Conservation (phyloP, 1,140 invertebrate species). For the Batillaria attramentaria region DNA sequence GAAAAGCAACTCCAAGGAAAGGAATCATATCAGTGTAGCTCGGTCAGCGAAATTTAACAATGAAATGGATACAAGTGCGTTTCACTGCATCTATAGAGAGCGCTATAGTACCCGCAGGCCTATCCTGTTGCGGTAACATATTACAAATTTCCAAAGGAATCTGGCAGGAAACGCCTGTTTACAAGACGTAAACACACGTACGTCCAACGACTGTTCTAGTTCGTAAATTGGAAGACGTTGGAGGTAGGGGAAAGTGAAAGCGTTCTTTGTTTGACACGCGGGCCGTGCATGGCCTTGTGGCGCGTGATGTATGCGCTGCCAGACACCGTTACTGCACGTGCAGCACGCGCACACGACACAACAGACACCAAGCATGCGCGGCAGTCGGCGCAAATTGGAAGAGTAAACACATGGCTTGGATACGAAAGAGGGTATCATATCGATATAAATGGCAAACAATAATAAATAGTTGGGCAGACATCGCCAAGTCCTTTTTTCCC, state of each 20-base stretch:
- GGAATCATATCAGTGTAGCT: no score
- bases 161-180: constrained; percentile 1
- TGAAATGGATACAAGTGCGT: no score
- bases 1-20: no score
- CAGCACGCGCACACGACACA: constrained; percentile 9
- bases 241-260: background rate
- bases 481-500: no score
- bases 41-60: no score
- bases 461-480: no score
- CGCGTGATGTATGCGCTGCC: background rate
- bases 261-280: background rate
- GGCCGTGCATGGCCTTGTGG: background rate
- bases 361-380: background rate
- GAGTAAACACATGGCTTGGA: background rate
- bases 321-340: background rate
- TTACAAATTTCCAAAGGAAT: background rate
- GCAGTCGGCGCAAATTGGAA: background rate
- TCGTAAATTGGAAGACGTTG: background rate
- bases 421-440: no score
- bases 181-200: background rate
- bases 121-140: no score
- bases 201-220: background rate
- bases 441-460: no score
- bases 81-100: no score
- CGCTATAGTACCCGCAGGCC: no score